Percentiles rank a stretch among this genome's conserved stretches.
These are phyloP conservation scores for Pithys albifrons DNA, from an alignment of 2,113 vertebrate species.

Conservation along the genomic window DNA sequence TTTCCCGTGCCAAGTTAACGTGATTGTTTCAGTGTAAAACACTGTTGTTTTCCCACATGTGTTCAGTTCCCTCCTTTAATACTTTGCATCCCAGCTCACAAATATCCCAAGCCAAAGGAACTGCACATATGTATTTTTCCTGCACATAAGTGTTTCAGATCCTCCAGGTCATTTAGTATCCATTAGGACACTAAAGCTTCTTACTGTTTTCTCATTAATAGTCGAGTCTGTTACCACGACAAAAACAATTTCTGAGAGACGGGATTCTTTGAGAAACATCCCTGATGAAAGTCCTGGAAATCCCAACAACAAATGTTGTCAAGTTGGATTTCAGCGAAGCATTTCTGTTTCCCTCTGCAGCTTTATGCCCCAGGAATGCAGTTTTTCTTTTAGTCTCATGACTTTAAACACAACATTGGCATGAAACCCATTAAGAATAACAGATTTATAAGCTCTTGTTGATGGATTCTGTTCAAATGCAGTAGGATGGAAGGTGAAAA, in stretches of 20 bases:
- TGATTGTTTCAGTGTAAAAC: not conserved
- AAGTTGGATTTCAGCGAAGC: slow-evolving; percentile 28
- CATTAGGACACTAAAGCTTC: slow-evolving; percentile 60
- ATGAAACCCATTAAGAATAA: slow-evolving; percentile 50
- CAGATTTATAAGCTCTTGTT: slow-evolving; percentile 56
- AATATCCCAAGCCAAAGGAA: not conserved
- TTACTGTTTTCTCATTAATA: slow-evolving; percentile 69
- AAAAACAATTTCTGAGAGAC: slow-evolving; percentile 65
- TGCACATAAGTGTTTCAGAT: slow-evolving; percentile 40
- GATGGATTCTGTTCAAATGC: slow-evolving; percentile 50
- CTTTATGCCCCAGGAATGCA: slow-evolving; percentile 42
- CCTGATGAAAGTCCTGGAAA: slow-evolving; percentile 63
- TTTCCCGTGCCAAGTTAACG: not conserved
- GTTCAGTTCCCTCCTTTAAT: not conserved
- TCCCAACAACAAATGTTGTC: slow-evolving; percentile 52
- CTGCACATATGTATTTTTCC: slow-evolving; percentile 39
- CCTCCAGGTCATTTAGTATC: slow-evolving; percentile 64
- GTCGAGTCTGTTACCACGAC: slow-evolving; percentile 54
- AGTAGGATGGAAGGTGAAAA: slow-evolving; percentile 51
- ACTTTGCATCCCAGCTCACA: not conserved
- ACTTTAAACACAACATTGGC: slow-evolving; percentile 50
- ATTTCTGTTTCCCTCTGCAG: slow-evolving; percentile 24
- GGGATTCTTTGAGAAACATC: slow-evolving; percentile 50
- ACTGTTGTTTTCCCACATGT: not conserved
- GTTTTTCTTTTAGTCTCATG: slow-evolving; percentile 40